These are phyloP conservation scores for Halictus rubicundus DNA, from an alignment of 1,140 invertebrate genomes.

Conservation along the genomic window DNA sequence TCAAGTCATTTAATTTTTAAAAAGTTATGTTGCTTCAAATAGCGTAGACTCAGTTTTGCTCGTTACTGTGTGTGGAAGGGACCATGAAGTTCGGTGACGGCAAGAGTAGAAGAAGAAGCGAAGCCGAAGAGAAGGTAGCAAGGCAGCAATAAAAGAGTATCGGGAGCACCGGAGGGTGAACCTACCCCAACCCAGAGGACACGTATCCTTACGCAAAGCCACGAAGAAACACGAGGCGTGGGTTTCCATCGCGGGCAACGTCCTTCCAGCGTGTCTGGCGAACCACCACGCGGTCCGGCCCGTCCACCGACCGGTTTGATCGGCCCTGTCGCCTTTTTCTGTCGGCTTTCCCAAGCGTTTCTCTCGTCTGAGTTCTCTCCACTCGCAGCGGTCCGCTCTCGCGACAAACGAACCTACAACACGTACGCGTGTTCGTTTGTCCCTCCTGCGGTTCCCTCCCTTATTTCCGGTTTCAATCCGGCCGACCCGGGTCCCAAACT, in stretches of 20 bases:
- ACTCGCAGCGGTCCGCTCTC: neutral
- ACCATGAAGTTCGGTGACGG: too few relatives aligned
- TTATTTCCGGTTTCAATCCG: constrained; percentile 55
- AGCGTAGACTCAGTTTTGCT: too few relatives aligned
- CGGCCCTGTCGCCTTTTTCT: constrained; percentile 52
- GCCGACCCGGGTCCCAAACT: constrained; percentile 53
- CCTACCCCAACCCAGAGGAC: neutral
- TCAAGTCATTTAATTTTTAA: too few relatives aligned
- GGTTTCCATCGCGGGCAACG: constrained; percentile 26
- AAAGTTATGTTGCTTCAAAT: too few relatives aligned
- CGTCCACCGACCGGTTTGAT: constrained; percentile 57
- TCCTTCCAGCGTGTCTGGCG: constrained; percentile 47
- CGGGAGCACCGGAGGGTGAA: too few relatives aligned
- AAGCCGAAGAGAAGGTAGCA: neutral
- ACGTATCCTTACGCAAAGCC: constrained; percentile 15
- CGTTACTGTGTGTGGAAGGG: too few relatives aligned
- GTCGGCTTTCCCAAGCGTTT: constrained; percentile 54
- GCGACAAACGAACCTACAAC: constrained; percentile 9
- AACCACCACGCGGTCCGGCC: constrained; percentile 13
- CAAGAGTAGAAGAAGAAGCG: neutral
- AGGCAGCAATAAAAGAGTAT: neutral
- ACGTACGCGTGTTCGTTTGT: neutral
- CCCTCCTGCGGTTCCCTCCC: constrained; percentile 17
- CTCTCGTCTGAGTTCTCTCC: constrained; percentile 22
- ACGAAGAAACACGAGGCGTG: neutral